Evolutionary conservation across 2,113 vertebrate species (phyloP).

Genomic region (Scalopus aquaticus): DNA sequence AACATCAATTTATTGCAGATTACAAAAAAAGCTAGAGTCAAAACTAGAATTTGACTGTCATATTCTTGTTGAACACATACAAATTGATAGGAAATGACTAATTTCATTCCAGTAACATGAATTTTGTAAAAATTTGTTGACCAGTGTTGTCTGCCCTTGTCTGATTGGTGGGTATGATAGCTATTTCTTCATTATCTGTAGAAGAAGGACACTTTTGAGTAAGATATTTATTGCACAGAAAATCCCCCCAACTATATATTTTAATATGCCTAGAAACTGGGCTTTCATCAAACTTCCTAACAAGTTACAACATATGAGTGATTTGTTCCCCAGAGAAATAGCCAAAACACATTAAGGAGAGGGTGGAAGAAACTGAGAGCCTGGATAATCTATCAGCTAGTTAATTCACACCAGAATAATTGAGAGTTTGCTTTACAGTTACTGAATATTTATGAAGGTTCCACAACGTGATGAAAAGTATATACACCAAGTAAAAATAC

Average conservation of each 20-base stretch:
- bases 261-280: constrained; percentile 10
- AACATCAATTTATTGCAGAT: no score
- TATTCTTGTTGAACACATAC: no score
- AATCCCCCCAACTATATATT: constrained; percentile 1
- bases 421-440: constrained; percentile 52
- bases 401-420: constrained; percentile 66
- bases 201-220: not conserved
- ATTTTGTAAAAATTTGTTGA: no score
- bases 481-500: not conserved
- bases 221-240: constrained; percentile 12
- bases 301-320: constrained; percentile 26
- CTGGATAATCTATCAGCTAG: constrained; percentile 25
- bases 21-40: no score
- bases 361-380: not conserved
- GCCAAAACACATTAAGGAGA: constrained; percentile 28
- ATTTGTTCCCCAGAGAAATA: constrained; percentile 52
- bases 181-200: not conserved
- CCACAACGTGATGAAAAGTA: constrained; percentile 21
- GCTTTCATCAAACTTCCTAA: constrained; percentile 26
- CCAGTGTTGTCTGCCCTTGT: not conserved
- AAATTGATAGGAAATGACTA: no score
- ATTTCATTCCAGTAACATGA: no score
- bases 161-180: not conserved
- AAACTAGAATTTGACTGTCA: no score
- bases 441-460: constrained; percentile 63